phyloP scores from a whole-genome alignment of 2,113 vertebrate genomes.

The Meleagris gallopavo region DNA sequence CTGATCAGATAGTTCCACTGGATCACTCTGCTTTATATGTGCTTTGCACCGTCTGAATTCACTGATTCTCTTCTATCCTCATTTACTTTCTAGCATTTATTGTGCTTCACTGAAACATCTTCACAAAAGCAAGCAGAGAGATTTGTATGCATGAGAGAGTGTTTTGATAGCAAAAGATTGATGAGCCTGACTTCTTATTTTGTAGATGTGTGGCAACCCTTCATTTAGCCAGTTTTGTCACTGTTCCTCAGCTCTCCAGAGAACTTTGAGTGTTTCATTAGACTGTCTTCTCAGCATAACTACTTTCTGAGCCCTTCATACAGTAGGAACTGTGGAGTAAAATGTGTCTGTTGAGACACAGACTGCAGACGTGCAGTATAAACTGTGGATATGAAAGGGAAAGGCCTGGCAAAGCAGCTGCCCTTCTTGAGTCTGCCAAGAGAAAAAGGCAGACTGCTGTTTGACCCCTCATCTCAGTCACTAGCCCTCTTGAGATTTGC shows the following conservation, averaged over 20 bases:
- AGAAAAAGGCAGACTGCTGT: background rate
- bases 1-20: background rate
- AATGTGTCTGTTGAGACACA: background rate
- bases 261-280: background rate
- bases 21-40: background rate
- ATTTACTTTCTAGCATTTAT: background rate
- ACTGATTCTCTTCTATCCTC: background rate
- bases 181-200: constrained; percentile 37
- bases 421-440: background rate
- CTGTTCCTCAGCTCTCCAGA: background rate
- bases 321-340: background rate
- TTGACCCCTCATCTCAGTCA: background rate
- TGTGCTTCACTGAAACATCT: background rate
- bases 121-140: background rate
- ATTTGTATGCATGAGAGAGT: constrained; percentile 17
- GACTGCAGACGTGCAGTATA: background rate
- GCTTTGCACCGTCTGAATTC: background rate
- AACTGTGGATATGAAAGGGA: background rate
- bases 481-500: background rate
- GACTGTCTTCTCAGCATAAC: background rate
- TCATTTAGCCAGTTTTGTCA: constrained; percentile 39
- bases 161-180: constrained; percentile 58
- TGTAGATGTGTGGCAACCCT: constrained; percentile 14
- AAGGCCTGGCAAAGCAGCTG: background rate
- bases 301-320: background rate